Evolutionary conservation across 1,140 invertebrate genomes (phyloP), one percentile per base, ranked within the genome.

Genomic region (Ooceraea biroi): DNA sequence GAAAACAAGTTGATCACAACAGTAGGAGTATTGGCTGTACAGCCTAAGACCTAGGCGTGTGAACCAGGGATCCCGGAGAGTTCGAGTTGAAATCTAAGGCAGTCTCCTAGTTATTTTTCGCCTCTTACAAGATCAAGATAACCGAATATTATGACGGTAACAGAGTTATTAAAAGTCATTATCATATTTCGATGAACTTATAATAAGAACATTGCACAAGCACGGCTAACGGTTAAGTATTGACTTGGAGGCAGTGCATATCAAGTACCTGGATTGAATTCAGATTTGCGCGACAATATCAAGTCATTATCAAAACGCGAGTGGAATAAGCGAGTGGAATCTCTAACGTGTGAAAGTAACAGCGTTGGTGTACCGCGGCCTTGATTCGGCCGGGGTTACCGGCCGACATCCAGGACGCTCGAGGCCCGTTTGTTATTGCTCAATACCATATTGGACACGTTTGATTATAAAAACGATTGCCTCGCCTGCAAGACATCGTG

Each of bases 331-430:
- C n/a, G n/a, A n/a, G 57, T 68, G 74, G 78, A 72, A 78, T 82
- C 77, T 88, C 88, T 83, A 91, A 86, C 82, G 87, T 85, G 89
- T 90, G 92, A 93, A 92, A 93, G 91, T 91, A 92, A 12, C 74
- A 19, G 57, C 61, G 83, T 84, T 69, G 86, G 63, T 76, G 86
- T 80, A 58, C 61, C 76, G 55, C 88, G 92, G 90, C 92, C 92
- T 94, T 92, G 92, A 92, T 93, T 92, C 88, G 77, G 69, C 69
- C 73, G 92, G 91, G 93, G 91, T 93, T 93, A 92, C 90, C 90
- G 92, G 19, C 92, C 93, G 91, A 91, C 84, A 93, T 94, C 89
- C 89, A 91, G 91, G 91, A 90, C 91, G 85, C 68, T 85, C 86
- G 86, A 86, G 86, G 85, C 73, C 86, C 87, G 86, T 88, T 89